Evolutionary conservation across 2,113 vertebrate species (phyloP).

Genomic region (Progne subis): DNA sequence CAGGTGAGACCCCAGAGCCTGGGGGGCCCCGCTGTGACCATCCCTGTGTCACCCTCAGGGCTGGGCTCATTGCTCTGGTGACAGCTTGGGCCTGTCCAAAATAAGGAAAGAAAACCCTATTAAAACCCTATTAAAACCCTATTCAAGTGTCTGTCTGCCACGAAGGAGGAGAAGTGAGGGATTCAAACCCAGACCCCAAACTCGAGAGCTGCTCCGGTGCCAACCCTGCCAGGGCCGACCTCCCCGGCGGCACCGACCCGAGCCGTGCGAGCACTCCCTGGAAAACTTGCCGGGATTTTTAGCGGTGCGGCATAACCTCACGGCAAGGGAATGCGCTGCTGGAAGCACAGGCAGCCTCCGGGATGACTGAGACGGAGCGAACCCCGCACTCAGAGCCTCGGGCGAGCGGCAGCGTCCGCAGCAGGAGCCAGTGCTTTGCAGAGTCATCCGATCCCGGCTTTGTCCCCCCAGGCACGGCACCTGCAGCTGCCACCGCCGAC

Average conservation of each 20-base stretch:
- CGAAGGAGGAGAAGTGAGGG: rapidly evolving
- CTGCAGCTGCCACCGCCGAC: not conserved
- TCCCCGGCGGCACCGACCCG: rapidly evolving
- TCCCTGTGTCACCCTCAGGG: not conserved
- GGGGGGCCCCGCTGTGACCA: not conserved
- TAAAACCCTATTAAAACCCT: not conserved
- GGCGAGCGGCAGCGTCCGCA: not conserved
- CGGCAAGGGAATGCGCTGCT: not conserved
- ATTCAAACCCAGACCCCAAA: not conserved
- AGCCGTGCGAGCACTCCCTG: not conserved
- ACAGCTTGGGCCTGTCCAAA: not conserved
- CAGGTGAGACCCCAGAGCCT: not conserved
- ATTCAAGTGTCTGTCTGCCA: rapidly evolving
- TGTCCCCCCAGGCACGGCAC: not conserved
- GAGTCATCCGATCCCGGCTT: constrained; percentile 13
- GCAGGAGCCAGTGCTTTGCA: constrained; percentile 14
- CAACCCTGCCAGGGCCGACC: rapidly evolving
- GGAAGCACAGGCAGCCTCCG: not conserved
- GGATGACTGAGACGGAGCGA: not conserved
- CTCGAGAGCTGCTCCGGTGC: rapidly evolving
- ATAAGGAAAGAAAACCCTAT: not conserved
- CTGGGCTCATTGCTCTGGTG: rapidly evolving
- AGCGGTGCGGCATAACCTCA: not conserved
- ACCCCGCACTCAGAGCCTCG: rapidly evolving
- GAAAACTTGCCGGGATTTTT: not conserved